These are phyloP conservation scores for Chaitophorus viminalis DNA, from an alignment of 2,888 invertebrate genomes.

Conservation along the genomic window DNA sequence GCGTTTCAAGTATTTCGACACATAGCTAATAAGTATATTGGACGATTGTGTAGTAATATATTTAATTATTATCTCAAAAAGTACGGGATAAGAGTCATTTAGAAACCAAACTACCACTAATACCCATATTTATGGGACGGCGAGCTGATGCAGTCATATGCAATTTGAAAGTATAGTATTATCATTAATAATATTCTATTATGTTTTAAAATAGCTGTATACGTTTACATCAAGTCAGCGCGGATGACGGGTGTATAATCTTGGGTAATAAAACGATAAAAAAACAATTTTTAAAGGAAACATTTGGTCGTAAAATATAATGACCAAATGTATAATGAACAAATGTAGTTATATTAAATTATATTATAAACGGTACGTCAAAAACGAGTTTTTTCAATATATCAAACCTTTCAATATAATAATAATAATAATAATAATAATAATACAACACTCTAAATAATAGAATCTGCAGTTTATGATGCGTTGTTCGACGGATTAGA, in stretches of 20 bases:
- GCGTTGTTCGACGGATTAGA: background rate
- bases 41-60: background rate
- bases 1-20: no score
- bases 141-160: background rate
- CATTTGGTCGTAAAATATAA: constrained; percentile 49
- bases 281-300: constrained; percentile 34
- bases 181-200: background rate
- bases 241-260: constrained; percentile 23
- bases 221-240: background rate
- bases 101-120: constrained; percentile 13
- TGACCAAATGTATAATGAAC: constrained; percentile 19
- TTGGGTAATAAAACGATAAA: constrained; percentile 28
- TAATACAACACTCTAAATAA: background rate
- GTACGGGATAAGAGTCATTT: background rate
- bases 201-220: background rate
- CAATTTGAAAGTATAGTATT: background rate
- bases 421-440: no score
- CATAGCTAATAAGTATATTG: background rate
- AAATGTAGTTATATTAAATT: background rate
- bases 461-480: constrained; percentile 10
- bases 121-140: background rate
- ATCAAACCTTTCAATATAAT: no score
- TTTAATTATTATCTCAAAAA: background rate
- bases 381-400: constrained; percentile 48
- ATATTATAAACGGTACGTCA: background rate